Evolutionary conservation across 2,113 vertebrate genomes (phyloP), one percentile per base, ranked within the genome.

Genomic region (Oceanodroma tethys): DNA sequence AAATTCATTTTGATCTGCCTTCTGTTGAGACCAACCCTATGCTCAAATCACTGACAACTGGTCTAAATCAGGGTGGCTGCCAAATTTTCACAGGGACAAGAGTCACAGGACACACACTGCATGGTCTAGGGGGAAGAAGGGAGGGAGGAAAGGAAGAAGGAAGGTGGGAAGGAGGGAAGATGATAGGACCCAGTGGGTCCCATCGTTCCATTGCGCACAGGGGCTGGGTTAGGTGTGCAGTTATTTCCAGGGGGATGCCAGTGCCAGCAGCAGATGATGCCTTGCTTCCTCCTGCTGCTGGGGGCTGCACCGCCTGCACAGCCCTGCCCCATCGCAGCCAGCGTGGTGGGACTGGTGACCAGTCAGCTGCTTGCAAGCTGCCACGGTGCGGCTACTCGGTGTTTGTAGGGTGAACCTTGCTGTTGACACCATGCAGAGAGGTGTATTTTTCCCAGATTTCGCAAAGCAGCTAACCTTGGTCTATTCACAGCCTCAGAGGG

Each of bases 321-420:
- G 13, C 26, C 36, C 47, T 75, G 26, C n/a, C 17, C 47, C 38
- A 42, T 38, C 62, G 60, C 2, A 10, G 30, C 30, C 71, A 76
- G n/a, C 0, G 0, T 53, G 42, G 26, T 8, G 6, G 38, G 23
- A 63, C 59, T 55, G 43, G 34, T 23, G 42, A 23, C 45, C 27
- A 56, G 43, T 18, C 72, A 71, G 42, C 18, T 55, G 18, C 42
- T 56, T 0, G 0, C 42, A 23, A 70, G 18, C 29, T 26, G 8
- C 60, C 26, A 25, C 1, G 0, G 17, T 72, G 30, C 0, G 0
- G 8, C 59, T 43, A 2, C 47, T 75, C 3, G 1, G 10, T 36
- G 36, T 45, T 52, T 34, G 8, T 45, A 43, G 21, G 16, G 30
- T 75, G 47, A 71, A 38, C 65, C 47, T 91, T 65, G 59, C n/a